These are phyloP conservation scores for Agapornis roseicollis DNA, from an alignment of 2,113 vertebrate genomes.

Conservation along the genomic window DNA sequence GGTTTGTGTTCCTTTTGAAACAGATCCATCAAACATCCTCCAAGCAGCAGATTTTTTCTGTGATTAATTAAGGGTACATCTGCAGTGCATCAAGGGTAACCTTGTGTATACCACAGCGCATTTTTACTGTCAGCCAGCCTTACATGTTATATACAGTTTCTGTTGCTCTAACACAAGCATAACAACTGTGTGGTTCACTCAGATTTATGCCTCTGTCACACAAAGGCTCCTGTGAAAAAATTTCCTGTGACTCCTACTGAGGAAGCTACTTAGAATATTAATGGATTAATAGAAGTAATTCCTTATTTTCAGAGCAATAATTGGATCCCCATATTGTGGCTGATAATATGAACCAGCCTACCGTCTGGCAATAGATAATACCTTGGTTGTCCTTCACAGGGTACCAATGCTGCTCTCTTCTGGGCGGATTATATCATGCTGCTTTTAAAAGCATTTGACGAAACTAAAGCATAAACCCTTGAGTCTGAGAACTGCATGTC, in stretches of 20 bases:
- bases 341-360: neutral
- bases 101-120: neutral
- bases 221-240: neutral
- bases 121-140: neutral
- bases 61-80: constrained; percentile 16
- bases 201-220: neutral
- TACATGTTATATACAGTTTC: neutral
- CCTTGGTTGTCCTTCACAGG: neutral
- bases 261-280: neutral
- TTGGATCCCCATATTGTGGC: neutral
- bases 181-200: neutral
- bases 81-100: constrained; percentile 17
- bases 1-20: neutral
- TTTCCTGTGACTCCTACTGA: neutral
- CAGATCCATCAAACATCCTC: neutral
- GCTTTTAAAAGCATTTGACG: neutral
- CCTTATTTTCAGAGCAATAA: neutral
- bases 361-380: neutral
- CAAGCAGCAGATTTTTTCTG: neutral
- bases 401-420: constrained; percentile 31
- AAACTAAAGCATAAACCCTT: neutral
- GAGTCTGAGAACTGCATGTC: neutral
- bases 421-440: neutral
- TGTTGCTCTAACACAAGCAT: neutral
- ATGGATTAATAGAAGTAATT: neutral